phyloP scores from a whole-genome alignment of 2,888 invertebrate species.

The Operophtera brumata region DNA sequence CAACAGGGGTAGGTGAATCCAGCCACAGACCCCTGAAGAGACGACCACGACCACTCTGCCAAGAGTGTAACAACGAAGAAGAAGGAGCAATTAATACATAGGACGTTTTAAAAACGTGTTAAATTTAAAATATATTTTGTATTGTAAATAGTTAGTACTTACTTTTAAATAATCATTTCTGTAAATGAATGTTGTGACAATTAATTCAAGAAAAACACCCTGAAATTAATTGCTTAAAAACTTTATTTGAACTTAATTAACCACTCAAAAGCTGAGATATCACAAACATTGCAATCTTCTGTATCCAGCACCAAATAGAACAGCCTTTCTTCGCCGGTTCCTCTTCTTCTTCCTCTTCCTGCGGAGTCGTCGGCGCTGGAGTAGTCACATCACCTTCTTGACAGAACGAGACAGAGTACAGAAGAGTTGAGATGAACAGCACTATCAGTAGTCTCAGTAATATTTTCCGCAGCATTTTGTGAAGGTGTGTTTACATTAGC shows the following conservation, averaged over 20 bases:
- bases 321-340: slow-evolving; percentile 63
- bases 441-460: slow-evolving; percentile 45
- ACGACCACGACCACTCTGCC: no score
- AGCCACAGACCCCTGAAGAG: no score
- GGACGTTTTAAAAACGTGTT: no score
- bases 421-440: slow-evolving; percentile 39
- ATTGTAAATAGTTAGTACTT: no score
- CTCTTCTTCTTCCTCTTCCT: slow-evolving; percentile 67
- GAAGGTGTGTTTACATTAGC: not conserved
- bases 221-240: not conserved
- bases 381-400: slow-evolving; percentile 59
- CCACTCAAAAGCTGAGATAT: slow-evolving; percentile 73
- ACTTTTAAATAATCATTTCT: no score
- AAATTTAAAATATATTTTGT: no score
- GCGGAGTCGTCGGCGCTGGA: slow-evolving; percentile 50
- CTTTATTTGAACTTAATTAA: slow-evolving; percentile 17
- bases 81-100: no score
- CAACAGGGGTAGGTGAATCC: no score
- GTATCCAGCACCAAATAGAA: slow-evolving; percentile 79
- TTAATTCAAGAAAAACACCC: no score
- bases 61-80: no score
- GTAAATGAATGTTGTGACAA: no score
- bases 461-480: slow-evolving; percentile 40
- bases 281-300: slow-evolving; percentile 75
- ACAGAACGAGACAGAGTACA: slow-evolving; percentile 48